Base-by-base conservation (phyloP, 2,113 vertebrate species). In the Psittacula cyanocephala region DNA sequence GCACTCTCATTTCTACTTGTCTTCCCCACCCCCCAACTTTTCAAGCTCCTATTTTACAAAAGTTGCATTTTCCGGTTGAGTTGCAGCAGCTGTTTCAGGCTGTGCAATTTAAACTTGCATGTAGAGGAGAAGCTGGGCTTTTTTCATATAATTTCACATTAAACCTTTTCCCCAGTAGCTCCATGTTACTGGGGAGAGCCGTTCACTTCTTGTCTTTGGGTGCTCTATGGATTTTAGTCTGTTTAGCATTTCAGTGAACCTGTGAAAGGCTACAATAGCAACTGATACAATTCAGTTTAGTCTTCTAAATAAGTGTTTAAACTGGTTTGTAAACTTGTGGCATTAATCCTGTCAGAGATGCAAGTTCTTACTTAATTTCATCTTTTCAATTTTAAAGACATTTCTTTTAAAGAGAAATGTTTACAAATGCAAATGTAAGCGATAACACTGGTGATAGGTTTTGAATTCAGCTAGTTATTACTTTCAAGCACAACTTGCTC, bases 81-180 rank as follows among this genome's bases (percentile, higher is more conserved):
- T 79, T 91, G 70, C 88, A 94, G 92, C 65, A 95, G 93, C 89
- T 94, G 89, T 93, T 96, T 94, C 87, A 69, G 89, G 89, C 90
- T 94, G 77, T 92, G 92, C 94, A 95, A 96, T 96, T 97, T 95
- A 96, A 96, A 93, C 87, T 91, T 83, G 6, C 20, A 75, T 43
- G 52, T 93, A 92, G 77, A 95, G 35, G 71, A 95, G 77, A 86
- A 90, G 81, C 79, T 82, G 80, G 74, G 91, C 50, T 97, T 96
- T 96, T 88, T 96, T 89, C 84, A 81, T 65, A 72, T 96, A 2
- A 80, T 82, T 97, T 97, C 88, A 69, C 89, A 89, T 92, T 96
- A 96, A 95, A 78, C 86, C 88, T 94, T 90, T 78, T 71, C 63
- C 81, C 50, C 52, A 65, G 79, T 88, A 96, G 91, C 77, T 84